Evolutionary conservation across 2,113 vertebrate species (phyloP).

Genomic region (Sylvilagus bachmani): DNA sequence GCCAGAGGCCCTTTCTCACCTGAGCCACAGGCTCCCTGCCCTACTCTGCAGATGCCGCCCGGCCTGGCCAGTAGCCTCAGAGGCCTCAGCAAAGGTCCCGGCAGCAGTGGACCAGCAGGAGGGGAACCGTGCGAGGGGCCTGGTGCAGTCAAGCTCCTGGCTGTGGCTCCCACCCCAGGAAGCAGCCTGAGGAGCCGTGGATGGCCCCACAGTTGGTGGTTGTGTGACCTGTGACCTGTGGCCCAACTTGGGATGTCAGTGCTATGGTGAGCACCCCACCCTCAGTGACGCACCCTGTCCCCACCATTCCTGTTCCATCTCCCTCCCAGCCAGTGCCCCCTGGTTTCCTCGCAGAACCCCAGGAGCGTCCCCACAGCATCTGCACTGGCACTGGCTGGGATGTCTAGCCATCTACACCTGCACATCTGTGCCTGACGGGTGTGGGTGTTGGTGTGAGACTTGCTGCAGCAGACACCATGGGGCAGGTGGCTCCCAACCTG

Average conservation of each 20-base stretch:
- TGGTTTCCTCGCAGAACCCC: neutral
- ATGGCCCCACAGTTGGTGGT: rapidly evolving
- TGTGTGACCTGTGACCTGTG: neutral
- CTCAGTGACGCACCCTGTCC: rapidly evolving
- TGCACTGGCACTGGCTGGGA: too few relatives aligned
- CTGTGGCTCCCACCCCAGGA: too few relatives aligned
- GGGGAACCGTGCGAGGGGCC: rapidly evolving
- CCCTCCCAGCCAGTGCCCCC: neutral
- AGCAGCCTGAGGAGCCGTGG: too few relatives aligned
- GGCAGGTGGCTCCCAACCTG: rapidly evolving
- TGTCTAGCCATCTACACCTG: rapidly evolving
- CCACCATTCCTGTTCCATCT: neutral
- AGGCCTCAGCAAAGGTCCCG: neutral
- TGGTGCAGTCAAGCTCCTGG: too few relatives aligned
- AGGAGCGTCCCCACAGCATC: too few relatives aligned
- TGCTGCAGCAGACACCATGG: rapidly evolving
- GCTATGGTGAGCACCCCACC: too few relatives aligned
- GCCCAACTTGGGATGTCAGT: too few relatives aligned
- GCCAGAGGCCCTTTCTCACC: neutral
- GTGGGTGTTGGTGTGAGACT: neutral
- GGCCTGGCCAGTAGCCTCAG: neutral
- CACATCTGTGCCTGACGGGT: too few relatives aligned
- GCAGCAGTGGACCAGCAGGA: neutral
- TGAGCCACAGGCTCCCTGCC: neutral
- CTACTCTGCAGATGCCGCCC: neutral